A percentile compares a stretch with the other conserved stretches of the same genome.
These are phyloP conservation scores for Harpalus rubripes DNA, from an alignment of 2,888 invertebrate genomes.

Conservation along the genomic window DNA sequence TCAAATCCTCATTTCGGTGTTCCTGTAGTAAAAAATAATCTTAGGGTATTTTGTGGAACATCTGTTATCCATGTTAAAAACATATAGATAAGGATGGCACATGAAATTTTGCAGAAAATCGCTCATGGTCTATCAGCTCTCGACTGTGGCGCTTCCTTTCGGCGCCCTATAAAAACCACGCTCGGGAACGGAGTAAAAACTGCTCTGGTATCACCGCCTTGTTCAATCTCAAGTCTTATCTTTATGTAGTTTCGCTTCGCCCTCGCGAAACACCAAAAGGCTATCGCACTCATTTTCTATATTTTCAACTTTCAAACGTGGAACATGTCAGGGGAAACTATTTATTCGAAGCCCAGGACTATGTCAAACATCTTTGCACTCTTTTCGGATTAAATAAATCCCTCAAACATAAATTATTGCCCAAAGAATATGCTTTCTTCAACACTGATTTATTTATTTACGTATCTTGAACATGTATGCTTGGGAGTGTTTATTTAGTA, in stretches of 20 bases:
- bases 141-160: conserved; percentile 37
- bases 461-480: no score
- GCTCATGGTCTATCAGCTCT: conserved; percentile 54
- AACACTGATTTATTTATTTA: no score
- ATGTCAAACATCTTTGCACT: no score
- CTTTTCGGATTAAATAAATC: no score
- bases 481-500: no score
- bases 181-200: conserved; percentile 26
- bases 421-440: no score
- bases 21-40: conserved; percentile 3
- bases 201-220: background rate
- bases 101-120: conserved; percentile 63
- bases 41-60: background rate
- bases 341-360: no score
- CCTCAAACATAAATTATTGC: no score
- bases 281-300: conserved; percentile 14
- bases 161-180: conserved; percentile 28
- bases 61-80: conserved; percentile 52
- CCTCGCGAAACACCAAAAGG: background rate
- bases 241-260: conserved; percentile 19
- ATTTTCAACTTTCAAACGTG: conserved; percentile 13
- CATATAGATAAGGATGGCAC: conserved; percentile 57
- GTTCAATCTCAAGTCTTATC: conserved; percentile 18
- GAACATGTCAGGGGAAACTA: background rate
- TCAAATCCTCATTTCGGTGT: conserved; percentile 2